Evolutionary conservation across 2,113 vertebrate species (phyloP).

Genomic region (Procavia capensis): DNA sequence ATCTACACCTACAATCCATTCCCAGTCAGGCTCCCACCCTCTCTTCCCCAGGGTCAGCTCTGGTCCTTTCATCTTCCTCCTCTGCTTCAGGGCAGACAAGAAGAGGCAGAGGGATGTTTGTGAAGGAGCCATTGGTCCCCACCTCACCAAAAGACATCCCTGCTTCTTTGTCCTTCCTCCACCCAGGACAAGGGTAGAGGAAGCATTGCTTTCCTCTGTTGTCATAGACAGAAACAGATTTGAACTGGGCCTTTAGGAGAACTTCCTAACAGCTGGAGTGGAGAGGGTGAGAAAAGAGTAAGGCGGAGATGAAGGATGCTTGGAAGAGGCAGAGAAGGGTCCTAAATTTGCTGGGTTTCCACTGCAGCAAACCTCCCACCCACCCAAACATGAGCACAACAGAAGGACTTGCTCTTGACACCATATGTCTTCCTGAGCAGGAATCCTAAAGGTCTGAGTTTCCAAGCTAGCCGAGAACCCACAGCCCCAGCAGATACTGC

Average conservation of each 20-base stretch:
- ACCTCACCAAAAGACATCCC: slow-evolving; percentile 66
- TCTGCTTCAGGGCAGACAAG: slow-evolving; percentile 64
- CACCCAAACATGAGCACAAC: neutral
- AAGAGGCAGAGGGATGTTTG: slow-evolving; percentile 43
- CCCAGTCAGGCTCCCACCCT: slow-evolving; percentile 45
- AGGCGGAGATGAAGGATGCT: neutral
- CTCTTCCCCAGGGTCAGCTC: slow-evolving; percentile 12
- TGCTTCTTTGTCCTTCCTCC: slow-evolving; percentile 31
- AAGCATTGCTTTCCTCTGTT: neutral
- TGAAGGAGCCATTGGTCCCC: slow-evolving; percentile 32
- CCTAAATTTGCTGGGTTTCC: neutral
- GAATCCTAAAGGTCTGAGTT: neutral
- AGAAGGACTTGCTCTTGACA: neutral
- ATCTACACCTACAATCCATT: slow-evolving; percentile 67
- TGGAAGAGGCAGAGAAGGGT: neutral
- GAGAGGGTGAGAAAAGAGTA: neutral
- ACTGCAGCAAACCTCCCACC: neutral
- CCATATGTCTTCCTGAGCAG: neutral
- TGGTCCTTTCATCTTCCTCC: slow-evolving; percentile 67
- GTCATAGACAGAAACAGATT: neutral
- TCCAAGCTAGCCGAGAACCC: neutral
- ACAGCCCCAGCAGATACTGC: neutral
- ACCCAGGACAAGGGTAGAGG: slow-evolving; percentile 45
- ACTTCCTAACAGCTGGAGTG: neutral
- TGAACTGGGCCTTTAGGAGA: neutral